Conservation (phyloP, 2,113 vertebrate genomes). For the Tretioscincus oriximinensis region DNA sequence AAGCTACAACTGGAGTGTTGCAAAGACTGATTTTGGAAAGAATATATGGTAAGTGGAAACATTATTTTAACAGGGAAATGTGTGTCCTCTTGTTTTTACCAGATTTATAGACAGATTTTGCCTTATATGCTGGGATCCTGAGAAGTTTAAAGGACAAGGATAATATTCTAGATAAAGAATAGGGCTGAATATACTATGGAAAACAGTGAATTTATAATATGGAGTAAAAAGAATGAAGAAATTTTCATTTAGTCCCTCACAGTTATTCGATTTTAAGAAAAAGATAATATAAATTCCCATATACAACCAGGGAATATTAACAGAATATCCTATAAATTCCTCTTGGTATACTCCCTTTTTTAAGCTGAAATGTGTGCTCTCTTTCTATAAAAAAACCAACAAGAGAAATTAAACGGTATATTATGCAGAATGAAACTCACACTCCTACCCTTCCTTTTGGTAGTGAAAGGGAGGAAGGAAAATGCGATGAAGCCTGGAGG, state of each 20-base stretch:
- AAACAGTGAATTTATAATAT: background rate
- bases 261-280: background rate
- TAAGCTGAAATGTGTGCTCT: background rate
- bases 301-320: background rate
- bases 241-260: background rate
- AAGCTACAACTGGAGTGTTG: constrained; percentile 49
- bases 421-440: background rate
- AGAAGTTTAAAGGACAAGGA: constrained; percentile 25
- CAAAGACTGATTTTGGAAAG: constrained; percentile 52
- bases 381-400: background rate
- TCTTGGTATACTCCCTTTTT: background rate
- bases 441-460: background rate
- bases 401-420: background rate
- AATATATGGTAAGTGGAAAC: constrained; percentile 62
- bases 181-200: background rate
- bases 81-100: constrained; percentile 40
- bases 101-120: constrained; percentile 39
- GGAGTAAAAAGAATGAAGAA: background rate
- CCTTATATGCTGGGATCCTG: constrained; percentile 25
- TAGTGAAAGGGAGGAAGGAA: background rate
- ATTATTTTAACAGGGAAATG: constrained; percentile 62
- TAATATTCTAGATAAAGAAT: background rate
- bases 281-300: background rate
- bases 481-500: background rate
- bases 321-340: background rate